A percentile compares a stretch with the other conserved stretches of the same genome.
phyloP scores from a whole-genome alignment of 2,888 invertebrate species.

The Spialia ferax region DNA sequence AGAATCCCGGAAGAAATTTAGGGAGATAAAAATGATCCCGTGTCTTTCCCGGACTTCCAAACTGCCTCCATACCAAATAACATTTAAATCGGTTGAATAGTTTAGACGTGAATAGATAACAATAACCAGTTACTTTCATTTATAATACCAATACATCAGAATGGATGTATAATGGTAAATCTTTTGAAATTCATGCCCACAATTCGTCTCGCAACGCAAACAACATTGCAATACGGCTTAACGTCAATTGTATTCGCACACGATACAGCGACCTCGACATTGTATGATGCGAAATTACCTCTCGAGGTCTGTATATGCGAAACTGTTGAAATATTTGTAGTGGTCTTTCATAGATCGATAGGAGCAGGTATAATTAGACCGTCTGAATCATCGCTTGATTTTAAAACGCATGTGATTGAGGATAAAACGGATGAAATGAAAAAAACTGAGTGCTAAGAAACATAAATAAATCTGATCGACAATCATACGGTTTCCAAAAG shows the following conservation, averaged over 20 bases:
- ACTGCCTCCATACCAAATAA: too few species aligned
- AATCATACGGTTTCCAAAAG: neutral
- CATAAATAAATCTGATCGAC: neutral
- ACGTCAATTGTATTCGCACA: constrained; percentile 21
- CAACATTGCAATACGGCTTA: constrained; percentile 21
- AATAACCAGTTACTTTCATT: too few species aligned
- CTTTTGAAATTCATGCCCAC: constrained; percentile 3
- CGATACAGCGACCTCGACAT: constrained; percentile 26
- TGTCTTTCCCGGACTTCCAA: too few species aligned
- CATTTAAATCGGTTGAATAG: too few species aligned
- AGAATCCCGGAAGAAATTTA: too few species aligned
- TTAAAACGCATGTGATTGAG: neutral
- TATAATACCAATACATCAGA: too few species aligned
- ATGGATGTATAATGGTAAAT: neutral
- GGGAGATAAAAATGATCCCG: too few species aligned
- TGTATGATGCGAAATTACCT: constrained; percentile 27
- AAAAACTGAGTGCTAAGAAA: neutral
- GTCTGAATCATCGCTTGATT: neutral
- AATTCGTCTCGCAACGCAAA: neutral
- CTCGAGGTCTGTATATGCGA: constrained; percentile 25
- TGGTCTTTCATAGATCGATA: neutral
- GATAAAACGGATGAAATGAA: neutral
- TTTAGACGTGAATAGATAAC: too few species aligned
- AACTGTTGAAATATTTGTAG: neutral
- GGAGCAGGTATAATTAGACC: neutral